Base-by-base conservation (phyloP, 2,888 invertebrate genomes). In the Entomobrya proxima region DNA sequence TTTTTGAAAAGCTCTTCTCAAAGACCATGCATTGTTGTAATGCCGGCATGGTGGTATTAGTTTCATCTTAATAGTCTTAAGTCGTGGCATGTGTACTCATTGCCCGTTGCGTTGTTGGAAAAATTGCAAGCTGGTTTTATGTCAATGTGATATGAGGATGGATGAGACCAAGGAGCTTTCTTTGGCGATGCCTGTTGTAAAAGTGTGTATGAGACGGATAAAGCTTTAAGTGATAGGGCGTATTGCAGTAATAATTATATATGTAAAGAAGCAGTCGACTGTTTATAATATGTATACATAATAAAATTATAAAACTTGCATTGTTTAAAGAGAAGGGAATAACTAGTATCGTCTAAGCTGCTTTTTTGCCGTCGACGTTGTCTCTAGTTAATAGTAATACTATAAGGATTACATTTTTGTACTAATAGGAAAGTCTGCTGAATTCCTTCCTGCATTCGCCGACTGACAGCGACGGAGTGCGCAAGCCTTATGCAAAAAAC, bases 111-210 rank as follows among this genome's bases (percentile, higher is more conserved):
- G 15, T 32, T 37, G 37, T 67, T 47, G 64, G 24, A 37, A 76
- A 78, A 79, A 79, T 52, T 67, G 79, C 50, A 79, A 79, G 69
- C 79, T 79, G 69, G 79, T 69, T 79, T 69, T 69, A 47, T 78
- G 78, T 78, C 78, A 79, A 74, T 79, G 79, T 47, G 44, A 77
- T 32, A 32, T 24, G 44, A 72, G 0, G 47, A 72, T 35, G 30
- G 35, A 47, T n/a, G 67, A 21, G 37, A n/a, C 37, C 32, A 61
- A 61, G 67, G 13, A 40, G 67, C 40, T 37, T 37, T 67, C 67
- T 67, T 67, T 55, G 55, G 11, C 27, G 5, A 11, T 21, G n/a
- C n/a, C n/a, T n/a, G n/a, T n/a, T n/a, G n/a, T n/a, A n/a, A n/a
- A n/a, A n/a, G n/a, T n/a, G n/a, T n/a, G n/a, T n/a, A n/a, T n/a